Base-by-base conservation (phyloP, 2,888 invertebrate genomes). In the Thera britannica region DNA sequence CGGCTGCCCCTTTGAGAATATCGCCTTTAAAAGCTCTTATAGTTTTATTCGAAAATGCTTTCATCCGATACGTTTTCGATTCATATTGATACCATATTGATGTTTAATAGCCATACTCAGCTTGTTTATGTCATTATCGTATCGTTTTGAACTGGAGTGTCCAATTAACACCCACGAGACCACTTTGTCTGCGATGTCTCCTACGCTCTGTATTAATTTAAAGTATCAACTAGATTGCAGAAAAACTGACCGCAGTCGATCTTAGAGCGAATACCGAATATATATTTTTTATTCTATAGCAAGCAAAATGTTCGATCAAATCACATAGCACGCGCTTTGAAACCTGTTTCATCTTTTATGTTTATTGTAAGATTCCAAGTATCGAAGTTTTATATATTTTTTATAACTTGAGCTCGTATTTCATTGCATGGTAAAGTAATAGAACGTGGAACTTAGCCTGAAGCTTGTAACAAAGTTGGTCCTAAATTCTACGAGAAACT, bases 91-190 rank as follows among this genome's bases (percentile, higher is more conserved):
- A 44, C 61, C 36, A 46, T 63, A 64, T 58, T 58, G 35, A 8
- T 35, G 51, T 58, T 51, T 54, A 79, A 77, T 72, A 75, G 68
- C 72, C 58, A 68, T 71, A 75, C 68, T 72, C 68, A 49, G 65
- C 65, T 62, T 70, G 62, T 58, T 66, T 58, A 36, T 67, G 54
- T 71, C 71, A 72, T 70, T 72, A 73, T 73, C 71, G 68, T 75
- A 65, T 68, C 56, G 44, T 60, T 65, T 69, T 68, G 68, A 71
- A 69, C 70, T 65, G 62, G 54, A 56, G 57, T 69, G 59, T 65
- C 78, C 79, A 82, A 83, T 82, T 80, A 79, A 79, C 85, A 72
- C 87, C 88, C 79, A 88, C 88, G 66, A 70, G 67, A 76, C 68
- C 68, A 71, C 65, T 68, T 69, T 67, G 72, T 70, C 66, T 65